Percentiles rank a stretch among this genome's conserved stretches.
phyloP scores from a whole-genome alignment of 2,113 vertebrate genomes.

The Gorsachius goisagi region DNA sequence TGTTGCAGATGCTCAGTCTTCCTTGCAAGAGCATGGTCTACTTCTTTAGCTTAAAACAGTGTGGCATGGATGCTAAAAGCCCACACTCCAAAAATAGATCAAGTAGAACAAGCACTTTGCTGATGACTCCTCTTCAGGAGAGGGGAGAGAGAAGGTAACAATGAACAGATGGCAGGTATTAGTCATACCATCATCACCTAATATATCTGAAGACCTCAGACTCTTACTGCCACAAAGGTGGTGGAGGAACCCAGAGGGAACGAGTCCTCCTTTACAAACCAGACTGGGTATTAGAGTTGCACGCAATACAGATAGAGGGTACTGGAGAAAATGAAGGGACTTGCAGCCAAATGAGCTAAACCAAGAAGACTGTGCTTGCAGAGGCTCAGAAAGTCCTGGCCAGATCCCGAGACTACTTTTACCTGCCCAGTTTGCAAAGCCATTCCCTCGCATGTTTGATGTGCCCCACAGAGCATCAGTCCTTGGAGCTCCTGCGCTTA shows the following conservation, averaged over 20 bases:
- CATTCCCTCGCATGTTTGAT: neutral
- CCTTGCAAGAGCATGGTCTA: neutral
- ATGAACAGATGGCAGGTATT: slow-evolving; percentile 38
- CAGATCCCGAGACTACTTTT: neutral
- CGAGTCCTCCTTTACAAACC: neutral
- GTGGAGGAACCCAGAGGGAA: neutral
- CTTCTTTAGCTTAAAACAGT: neutral
- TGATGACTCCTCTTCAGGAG: slow-evolving; percentile 2
- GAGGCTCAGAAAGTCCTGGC: neutral
- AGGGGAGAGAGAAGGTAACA: slow-evolving; percentile 18
- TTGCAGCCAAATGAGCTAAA: neutral
- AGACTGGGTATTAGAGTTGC: neutral
- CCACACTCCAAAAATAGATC: slow-evolving; percentile 17
- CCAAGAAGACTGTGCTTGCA: neutral
- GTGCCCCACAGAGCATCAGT: neutral
- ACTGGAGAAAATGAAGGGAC: neutral
- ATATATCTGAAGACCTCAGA: neutral
- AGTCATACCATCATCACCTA: slow-evolving; percentile 24
- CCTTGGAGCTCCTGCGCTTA: neutral
- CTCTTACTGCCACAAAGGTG: neutral
- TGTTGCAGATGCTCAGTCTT: neutral
- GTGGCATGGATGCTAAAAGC: slow-evolving; percentile 5
- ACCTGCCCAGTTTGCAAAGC: neutral
- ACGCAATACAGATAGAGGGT: neutral
- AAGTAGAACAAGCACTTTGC: neutral